These are phyloP conservation scores for Lacanobia oleracea DNA, from an alignment of 2,888 invertebrate genomes.

Conservation along the genomic window DNA sequence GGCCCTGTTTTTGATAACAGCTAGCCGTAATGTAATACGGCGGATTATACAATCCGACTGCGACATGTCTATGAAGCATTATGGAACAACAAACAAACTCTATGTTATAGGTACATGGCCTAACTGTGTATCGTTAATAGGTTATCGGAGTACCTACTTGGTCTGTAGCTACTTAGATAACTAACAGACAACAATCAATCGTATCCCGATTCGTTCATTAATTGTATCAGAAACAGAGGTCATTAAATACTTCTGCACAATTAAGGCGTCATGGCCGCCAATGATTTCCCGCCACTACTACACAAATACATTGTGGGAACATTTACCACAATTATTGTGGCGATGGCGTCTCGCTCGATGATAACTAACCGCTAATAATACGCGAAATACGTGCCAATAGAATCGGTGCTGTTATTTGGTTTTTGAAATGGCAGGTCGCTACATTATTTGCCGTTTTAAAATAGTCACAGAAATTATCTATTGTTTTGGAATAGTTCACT, in stretches of 20 bases:
- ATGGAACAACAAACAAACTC: too few relatives aligned
- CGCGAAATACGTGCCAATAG: slow-evolving; percentile 47
- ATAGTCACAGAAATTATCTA: too few relatives aligned
- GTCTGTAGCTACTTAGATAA: slow-evolving; percentile 1
- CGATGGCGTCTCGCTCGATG: slow-evolving; percentile 59
- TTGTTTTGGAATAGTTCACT: neutral
- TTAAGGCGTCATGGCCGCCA: slow-evolving; percentile 65
- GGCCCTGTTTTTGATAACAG: too few relatives aligned
- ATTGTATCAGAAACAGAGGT: slow-evolving; percentile 68
- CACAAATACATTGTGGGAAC: slow-evolving; percentile 63
- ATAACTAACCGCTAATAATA: slow-evolving; percentile 63
- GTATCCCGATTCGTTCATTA: slow-evolving; percentile 57
- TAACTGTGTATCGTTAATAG: too few relatives aligned
- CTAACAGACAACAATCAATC: slow-evolving; percentile 19
- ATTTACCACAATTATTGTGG: slow-evolving; percentile 62
- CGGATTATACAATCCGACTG: too few relatives aligned
- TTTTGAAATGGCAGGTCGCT: slow-evolving; percentile 22
- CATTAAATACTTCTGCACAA: slow-evolving; percentile 76
- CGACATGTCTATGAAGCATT: too few relatives aligned
- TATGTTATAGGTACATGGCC: too few relatives aligned
- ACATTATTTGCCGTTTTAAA: neutral
- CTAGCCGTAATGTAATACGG: too few relatives aligned
- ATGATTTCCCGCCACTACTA: slow-evolving; percentile 58
- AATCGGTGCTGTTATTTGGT: slow-evolving; percentile 22
- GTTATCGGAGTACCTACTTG: neutral